These are phyloP conservation scores for Ophioderma brevispina DNA, from an alignment of 35 echinoderm and acorn worm genomes.

Conservation along the genomic window DNA sequence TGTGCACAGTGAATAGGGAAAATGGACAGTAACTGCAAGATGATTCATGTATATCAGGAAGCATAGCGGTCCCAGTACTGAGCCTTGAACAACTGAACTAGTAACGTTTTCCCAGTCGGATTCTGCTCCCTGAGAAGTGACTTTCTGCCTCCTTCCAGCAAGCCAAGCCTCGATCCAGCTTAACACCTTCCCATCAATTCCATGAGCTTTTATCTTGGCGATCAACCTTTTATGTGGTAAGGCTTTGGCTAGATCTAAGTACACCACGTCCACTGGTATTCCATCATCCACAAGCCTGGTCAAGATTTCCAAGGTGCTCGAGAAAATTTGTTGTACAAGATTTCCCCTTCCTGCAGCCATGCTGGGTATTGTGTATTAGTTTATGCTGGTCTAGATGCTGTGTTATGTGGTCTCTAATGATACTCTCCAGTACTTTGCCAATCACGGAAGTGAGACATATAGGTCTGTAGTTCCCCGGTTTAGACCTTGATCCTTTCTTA, in stretches of 20 bases:
- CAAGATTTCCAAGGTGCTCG: background rate
- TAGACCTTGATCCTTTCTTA: constrained; percentile 6
- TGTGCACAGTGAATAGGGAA: too few species aligned
- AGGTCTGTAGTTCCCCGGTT: background rate
- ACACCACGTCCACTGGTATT: constrained; percentile 15
- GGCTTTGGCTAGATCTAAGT: constrained; percentile 28
- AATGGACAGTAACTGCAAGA: too few species aligned
- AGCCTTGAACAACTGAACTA: too few species aligned
- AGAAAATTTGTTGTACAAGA: constrained; percentile 24
- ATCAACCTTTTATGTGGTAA: too few species aligned
- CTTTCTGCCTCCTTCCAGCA: too few species aligned
- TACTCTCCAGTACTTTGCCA: constrained; percentile 18
- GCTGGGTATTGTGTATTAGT: background rate
- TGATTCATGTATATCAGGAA: too few species aligned
- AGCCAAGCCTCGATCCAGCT: too few species aligned
- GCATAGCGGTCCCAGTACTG: too few species aligned
- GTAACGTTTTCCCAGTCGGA: too few species aligned
- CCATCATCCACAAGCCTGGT: background rate
- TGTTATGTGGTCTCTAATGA: constrained; percentile 10
- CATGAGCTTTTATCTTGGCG: too few species aligned
- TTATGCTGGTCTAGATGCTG: constrained; percentile 14
- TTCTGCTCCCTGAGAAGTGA: too few species aligned
- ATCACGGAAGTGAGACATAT: constrained; percentile 17
- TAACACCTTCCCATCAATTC: too few species aligned
- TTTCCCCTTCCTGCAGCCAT: constrained; percentile 16